phyloP scores from a whole-genome alignment of 2,888 invertebrate genomes.

The Notocelia uddmanniana region DNA sequence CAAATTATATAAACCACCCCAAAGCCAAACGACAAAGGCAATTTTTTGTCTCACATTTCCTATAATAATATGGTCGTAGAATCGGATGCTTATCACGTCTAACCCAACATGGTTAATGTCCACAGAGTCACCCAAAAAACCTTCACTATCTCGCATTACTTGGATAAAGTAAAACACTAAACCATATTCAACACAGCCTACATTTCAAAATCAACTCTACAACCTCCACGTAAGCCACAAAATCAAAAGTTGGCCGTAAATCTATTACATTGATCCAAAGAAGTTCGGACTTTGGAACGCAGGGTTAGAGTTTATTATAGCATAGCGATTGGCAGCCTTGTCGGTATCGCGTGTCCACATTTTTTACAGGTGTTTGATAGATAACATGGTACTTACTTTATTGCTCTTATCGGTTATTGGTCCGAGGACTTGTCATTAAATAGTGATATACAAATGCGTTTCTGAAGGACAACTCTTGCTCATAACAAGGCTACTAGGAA shows the following conservation, averaged over 20 bases:
- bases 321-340: background rate
- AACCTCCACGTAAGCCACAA: background rate
- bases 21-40: slow-evolving; percentile 22
- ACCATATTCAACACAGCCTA: slow-evolving; percentile 29
- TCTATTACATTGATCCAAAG: background rate
- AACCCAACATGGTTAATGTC: slow-evolving; percentile 43
- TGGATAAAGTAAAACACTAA: slow-evolving; percentile 42
- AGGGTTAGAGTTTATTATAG: slow-evolving; percentile 1
- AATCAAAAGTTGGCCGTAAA: background rate
- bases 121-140: slow-evolving; percentile 39
- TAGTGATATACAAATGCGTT: slow-evolving; percentile 15
- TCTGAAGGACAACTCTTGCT: slow-evolving; percentile 11
- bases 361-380: slow-evolving; percentile 45
- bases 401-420: slow-evolving; percentile 45
- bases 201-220: slow-evolving; percentile 15
- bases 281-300: background rate
- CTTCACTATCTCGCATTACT: slow-evolving; percentile 41
- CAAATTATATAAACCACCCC: slow-evolving; percentile 9
- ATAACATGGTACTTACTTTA: slow-evolving; percentile 40
- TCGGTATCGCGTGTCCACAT: slow-evolving; percentile 39
- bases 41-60: slow-evolving; percentile 27
- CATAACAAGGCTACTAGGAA: background rate
- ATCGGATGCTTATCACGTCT: slow-evolving; percentile 40
- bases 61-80: slow-evolving; percentile 25
- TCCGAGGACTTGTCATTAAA: slow-evolving; percentile 37